These are phyloP conservation scores for Trissonchulus latispiculum DNA, from an alignment of 2,888 invertebrate species.

Conservation along the genomic window DNA sequence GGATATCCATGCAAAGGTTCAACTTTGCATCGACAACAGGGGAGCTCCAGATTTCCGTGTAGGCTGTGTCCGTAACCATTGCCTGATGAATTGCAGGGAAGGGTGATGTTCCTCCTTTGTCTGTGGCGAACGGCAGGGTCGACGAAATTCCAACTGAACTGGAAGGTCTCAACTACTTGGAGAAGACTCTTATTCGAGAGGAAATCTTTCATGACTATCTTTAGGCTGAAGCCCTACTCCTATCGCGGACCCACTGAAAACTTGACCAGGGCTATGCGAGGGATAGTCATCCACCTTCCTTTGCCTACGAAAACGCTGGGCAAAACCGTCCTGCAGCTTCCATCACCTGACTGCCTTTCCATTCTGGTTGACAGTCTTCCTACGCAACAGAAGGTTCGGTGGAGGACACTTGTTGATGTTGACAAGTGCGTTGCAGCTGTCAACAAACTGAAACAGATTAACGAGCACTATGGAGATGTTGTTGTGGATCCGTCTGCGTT, in stretches of 20 bases:
- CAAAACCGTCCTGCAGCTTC: neutral
- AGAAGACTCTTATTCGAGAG: neutral
- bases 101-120: neutral
- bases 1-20: no score
- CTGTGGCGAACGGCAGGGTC: neutral
- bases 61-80: neutral
- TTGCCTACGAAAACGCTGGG: neutral
- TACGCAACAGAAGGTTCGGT: neutral
- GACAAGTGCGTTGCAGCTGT: neutral
- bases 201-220: neutral
- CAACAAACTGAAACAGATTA: neutral
- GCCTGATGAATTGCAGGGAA: neutral
- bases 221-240: neutral
- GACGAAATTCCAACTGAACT: neutral
- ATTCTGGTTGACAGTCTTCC: conserved; percentile 3
- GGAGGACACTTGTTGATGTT: neutral
- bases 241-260: neutral
- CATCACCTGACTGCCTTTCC: neutral
- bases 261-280: neutral
- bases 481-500: no score
- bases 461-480: neutral
- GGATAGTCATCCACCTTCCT: neutral
- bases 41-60: neutral
- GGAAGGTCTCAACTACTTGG: neutral
- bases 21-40: neutral